A percentile compares a stretch with the other conserved stretches of the same genome.
Evolutionary conservation across 2,797 vertebrate species (phyloP).

Genomic region (Rhinogobio ventralis): DNA sequence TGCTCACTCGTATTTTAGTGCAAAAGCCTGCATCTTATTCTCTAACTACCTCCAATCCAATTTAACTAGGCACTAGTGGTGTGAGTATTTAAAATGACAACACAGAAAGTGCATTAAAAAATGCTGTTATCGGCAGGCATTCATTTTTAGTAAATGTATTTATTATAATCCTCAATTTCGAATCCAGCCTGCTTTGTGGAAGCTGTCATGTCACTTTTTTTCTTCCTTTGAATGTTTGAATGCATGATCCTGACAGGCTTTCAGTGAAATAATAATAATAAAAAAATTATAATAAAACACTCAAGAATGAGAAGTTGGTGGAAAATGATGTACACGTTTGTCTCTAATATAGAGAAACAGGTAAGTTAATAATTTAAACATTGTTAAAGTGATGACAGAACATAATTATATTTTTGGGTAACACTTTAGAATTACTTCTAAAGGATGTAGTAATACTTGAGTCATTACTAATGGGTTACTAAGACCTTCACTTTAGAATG

Average conservation of each 20-base stretch:
- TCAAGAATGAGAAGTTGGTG: neutral
- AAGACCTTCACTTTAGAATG: too few relatives aligned
- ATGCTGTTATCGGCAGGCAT: neutral
- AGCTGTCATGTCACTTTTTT: neutral
- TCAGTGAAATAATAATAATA: neutral
- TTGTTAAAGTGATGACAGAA: neutral
- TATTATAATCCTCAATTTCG: neutral
- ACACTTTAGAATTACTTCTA: too few relatives aligned
- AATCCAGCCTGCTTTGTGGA: neutral
- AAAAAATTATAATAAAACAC: neutral
- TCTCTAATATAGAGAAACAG: neutral
- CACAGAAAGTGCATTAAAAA: slow-evolving; percentile 10
- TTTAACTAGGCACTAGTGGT: neutral
- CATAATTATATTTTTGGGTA: too few relatives aligned
- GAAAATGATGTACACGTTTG: neutral
- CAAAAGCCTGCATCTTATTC: neutral
- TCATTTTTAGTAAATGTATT: slow-evolving; percentile 5
- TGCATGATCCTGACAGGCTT: slow-evolving; percentile 7
- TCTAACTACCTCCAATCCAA: neutral
- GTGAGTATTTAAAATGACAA: neutral
- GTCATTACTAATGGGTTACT: too few relatives aligned
- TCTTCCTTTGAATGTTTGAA: neutral
- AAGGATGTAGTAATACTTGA: too few relatives aligned
- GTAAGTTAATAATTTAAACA: neutral
- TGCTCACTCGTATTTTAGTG: neutral